phyloP scores from a whole-genome alignment of 2,113 vertebrate genomes.

The Heteronetta atricapilla region DNA sequence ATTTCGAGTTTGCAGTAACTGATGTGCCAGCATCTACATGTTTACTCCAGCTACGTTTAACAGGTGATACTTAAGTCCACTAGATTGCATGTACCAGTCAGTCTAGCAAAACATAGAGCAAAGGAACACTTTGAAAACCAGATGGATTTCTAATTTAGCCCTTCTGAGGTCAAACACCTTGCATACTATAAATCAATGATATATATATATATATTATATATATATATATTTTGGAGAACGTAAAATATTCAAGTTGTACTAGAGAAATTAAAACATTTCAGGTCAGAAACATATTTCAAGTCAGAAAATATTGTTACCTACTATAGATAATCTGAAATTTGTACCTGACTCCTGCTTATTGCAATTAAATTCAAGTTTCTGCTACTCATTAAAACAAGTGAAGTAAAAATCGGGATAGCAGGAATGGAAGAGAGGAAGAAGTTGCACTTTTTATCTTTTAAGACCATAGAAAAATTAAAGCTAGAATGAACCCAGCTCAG shows the following conservation, averaged over 20 bases:
- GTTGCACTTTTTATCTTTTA: background rate
- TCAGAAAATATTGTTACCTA: background rate
- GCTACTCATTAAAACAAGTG: background rate
- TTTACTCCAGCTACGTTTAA: background rate
- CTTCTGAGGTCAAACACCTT: background rate
- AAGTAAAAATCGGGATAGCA: background rate
- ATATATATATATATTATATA: no score
- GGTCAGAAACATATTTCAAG: background rate
- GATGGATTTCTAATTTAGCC: background rate
- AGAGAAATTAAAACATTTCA: background rate
- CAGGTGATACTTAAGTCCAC: accelerated
- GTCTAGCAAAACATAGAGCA: accelerated
- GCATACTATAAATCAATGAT: background rate
- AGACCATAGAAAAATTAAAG: background rate
- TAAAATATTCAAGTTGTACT: background rate
- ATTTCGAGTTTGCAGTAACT: background rate
- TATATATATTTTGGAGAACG: background rate
- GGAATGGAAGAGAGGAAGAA: no score
- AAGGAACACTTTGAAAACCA: background rate
- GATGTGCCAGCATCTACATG: background rate
- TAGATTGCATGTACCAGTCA: background rate
- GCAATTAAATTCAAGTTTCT: background rate
- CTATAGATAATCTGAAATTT: background rate
- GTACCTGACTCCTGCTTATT: background rate
- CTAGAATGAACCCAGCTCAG: background rate